These are phyloP conservation scores for Aporophyla lueneburgensis DNA, from an alignment of 2,888 invertebrate genomes.

Conservation along the genomic window DNA sequence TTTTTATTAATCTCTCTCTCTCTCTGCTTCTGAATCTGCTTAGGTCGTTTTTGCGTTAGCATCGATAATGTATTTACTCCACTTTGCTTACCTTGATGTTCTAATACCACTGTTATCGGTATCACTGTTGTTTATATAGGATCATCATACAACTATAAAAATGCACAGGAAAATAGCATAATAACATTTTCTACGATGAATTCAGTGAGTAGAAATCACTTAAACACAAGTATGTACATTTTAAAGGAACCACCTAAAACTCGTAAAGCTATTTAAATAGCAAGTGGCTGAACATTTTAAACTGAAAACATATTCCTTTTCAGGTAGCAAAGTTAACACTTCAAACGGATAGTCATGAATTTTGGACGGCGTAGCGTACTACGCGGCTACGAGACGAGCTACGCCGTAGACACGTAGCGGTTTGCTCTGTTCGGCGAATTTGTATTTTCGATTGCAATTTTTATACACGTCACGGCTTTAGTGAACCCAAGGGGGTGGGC, in stretches of 20 bases:
- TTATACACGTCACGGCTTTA: constrained; percentile 8
- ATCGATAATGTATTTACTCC: too few relatives aligned
- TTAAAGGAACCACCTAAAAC: constrained; percentile 26
- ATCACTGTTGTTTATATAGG: too few relatives aligned
- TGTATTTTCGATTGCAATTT: constrained; percentile 36
- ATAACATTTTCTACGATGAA: background rate
- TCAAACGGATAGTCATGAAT: constrained; percentile 84
- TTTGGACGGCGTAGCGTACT: constrained; percentile 74
- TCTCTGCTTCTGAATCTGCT: too few relatives aligned
- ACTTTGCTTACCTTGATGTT: too few relatives aligned
- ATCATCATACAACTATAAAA: too few relatives aligned
- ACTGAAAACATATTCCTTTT: constrained; percentile 78
- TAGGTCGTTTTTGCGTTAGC: too few relatives aligned
- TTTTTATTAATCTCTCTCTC: too few relatives aligned
- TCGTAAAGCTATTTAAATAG: constrained; percentile 52
- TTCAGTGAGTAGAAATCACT: constrained; percentile 1
- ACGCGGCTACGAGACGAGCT: constrained; percentile 68
- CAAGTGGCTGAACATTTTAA: constrained; percentile 69
- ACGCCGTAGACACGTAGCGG: constrained; percentile 65
- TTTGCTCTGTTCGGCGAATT: constrained; percentile 32
- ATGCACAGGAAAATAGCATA: background rate
- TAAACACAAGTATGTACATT: constrained; percentile 1
- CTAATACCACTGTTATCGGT: too few relatives aligned
- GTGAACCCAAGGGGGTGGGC: constrained; percentile 1
- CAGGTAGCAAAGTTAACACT: constrained; percentile 70